Base-by-base conservation (phyloP, 2,888 invertebrate species). In the Dasysyrphus tricinctus region DNA sequence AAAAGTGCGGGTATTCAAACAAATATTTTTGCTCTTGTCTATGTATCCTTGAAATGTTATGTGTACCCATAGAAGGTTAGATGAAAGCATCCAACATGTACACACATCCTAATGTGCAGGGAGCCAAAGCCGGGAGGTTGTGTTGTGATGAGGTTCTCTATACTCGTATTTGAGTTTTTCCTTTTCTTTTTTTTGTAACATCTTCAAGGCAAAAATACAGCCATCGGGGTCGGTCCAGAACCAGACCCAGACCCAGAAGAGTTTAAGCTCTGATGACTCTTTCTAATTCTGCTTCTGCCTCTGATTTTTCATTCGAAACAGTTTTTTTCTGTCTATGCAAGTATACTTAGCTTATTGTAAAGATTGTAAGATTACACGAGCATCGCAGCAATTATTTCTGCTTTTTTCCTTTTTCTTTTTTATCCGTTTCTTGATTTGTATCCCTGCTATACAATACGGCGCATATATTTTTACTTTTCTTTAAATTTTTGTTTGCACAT, bases 41-140 rank as follows among this genome's bases (percentile, higher is more conserved):
- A 74, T 65, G 82, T 86, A 86, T 82, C 86, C 86, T 86, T 86
- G 86, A 82, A 86, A 86, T 75, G 75, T 47, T 82, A 61, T 61
- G 82, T 86, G 86, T 86, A 86, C 79, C 69, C 82, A 57, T 75
- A 82, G 86, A 86, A 86, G 86, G 86, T 86, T 86, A 86, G 82
- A 86, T 86, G 75, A 74, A 74, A 72, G 70, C 59, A 73, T 54
- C 54, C 44, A 44, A 37, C 34, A 56, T 51, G 57, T 39, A 63
- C 57, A 81, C 73, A 73, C 19, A 63, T 44, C n/a, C 73, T 42
- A 57, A 79, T 74, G 16, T 61, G 32, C 32, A 77, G 19, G 54
- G 19, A 73, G 57, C 54, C 54, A 47, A 56, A 67, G 65, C 59
- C 57, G 42, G 47, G 47, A 72, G 44, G 57, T 44, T 59, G 77